Conservation (phyloP, 2,888 invertebrate genomes). For the Tachystola acroxantha region DNA sequence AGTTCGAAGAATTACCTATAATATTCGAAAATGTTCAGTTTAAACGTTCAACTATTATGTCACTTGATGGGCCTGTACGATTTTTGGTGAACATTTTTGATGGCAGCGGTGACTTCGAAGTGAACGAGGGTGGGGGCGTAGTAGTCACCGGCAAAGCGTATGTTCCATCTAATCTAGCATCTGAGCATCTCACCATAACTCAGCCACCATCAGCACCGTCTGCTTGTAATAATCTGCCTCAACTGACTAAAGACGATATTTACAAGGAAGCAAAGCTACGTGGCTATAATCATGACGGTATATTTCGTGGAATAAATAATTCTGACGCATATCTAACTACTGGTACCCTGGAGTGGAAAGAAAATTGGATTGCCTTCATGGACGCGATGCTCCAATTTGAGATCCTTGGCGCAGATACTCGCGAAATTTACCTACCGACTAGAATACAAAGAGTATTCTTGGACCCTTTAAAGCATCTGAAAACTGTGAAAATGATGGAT, state of each 20-base stretch:
- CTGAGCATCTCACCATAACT: conserved; percentile 78
- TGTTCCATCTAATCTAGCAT: conserved; percentile 78
- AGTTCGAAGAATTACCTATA: conserved; percentile 88
- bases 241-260: conserved; percentile 82
- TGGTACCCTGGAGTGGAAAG: conserved; percentile 90
- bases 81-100: conserved; percentile 91
- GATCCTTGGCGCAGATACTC: conserved; percentile 85
- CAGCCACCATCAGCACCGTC: conserved; percentile 22
- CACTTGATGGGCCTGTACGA: conserved; percentile 87
- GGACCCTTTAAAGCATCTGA: conserved; percentile 85
- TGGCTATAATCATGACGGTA: conserved; percentile 90
- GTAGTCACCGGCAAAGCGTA: conserved; percentile 89
- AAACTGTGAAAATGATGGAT: conserved; percentile 33
- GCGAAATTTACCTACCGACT: conserved; percentile 91
- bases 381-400: conserved; percentile 97
- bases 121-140: conserved; percentile 90
- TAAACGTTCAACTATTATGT: conserved; percentile 94
- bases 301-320: conserved; percentile 88
- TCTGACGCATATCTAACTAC: conserved; percentile 83
- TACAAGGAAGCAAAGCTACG: conserved; percentile 91
- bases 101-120: conserved; percentile 90
- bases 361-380: conserved; percentile 96
- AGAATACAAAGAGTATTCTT: conserved; percentile 89
- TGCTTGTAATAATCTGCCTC: conserved; percentile 60
- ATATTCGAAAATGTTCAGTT: conserved; percentile 94